Evolutionary conservation across 2,888 invertebrate species (phyloP).

Genomic region (Sussaba pulchella): DNA sequence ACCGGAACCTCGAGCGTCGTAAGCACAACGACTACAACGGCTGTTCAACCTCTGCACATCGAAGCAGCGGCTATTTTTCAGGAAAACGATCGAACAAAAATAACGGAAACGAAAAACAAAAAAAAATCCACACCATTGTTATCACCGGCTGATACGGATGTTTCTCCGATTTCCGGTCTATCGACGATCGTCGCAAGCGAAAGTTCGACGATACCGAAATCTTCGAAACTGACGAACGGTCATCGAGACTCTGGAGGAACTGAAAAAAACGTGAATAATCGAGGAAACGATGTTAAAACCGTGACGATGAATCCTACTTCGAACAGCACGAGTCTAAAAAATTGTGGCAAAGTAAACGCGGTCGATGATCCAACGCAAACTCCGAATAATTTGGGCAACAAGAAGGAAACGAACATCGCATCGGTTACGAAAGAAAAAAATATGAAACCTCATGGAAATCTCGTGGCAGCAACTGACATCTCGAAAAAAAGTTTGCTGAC

Average conservation of each 20-base stretch:
- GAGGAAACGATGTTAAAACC: conserved; percentile 23
- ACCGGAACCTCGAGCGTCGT: conserved; percentile 81
- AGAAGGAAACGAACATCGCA: conserved; percentile 24
- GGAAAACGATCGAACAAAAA: conserved; percentile 68
- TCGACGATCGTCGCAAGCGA: conserved; percentile 5
- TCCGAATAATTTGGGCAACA: background rate
- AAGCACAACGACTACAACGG: conserved; percentile 81
- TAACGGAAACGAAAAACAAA: background rate
- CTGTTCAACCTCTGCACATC: conserved; percentile 80
- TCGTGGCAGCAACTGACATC: background rate
- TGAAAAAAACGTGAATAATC: conserved; percentile 32
- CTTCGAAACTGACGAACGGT: conserved; percentile 13
- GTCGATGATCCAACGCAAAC: background rate
- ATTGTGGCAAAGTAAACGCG: conserved; percentile 12
- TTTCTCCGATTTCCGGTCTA: conserved; percentile 8
- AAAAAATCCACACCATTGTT: conserved; percentile 18
- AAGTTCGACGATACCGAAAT: conserved; percentile 17
- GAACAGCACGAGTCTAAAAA: conserved; percentile 33
- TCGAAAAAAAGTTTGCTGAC: conserved; percentile 42
- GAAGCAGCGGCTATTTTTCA: conserved; percentile 74
- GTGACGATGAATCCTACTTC: background rate
- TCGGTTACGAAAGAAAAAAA: conserved; percentile 35
- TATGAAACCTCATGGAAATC: conserved; percentile 3
- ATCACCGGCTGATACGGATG: conserved; percentile 16
- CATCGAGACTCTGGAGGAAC: background rate